phyloP scores from a whole-genome alignment of 2,888 invertebrate species.

The Folsomia manolachei region DNA sequence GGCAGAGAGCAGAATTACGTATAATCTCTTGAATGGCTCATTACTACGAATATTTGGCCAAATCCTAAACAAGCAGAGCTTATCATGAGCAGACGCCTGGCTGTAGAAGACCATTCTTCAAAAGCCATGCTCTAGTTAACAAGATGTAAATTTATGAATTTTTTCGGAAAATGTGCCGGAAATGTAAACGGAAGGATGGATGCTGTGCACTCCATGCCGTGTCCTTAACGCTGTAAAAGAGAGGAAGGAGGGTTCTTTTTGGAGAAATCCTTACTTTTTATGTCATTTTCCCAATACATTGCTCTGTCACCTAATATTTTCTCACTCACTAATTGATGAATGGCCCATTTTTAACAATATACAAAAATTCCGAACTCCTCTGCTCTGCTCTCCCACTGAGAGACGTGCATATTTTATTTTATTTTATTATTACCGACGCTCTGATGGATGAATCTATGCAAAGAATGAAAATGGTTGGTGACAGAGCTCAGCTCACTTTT shows the following conservation, averaged over 20 bases:
- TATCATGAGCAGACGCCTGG: background rate
- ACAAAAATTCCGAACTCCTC: background rate
- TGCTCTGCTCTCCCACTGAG: constrained; percentile 1
- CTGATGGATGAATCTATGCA: background rate
- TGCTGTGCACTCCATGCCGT: background rate
- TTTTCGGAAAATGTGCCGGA: background rate
- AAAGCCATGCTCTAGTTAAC: background rate
- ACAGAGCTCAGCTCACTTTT: background rate
- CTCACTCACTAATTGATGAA: background rate
- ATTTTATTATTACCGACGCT: too few relatives aligned
- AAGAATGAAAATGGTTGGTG: background rate
- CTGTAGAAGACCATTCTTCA: too few relatives aligned
- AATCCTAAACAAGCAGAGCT: background rate
- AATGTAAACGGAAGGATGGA: constrained; percentile 24
- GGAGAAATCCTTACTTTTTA: background rate
- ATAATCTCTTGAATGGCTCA: background rate
- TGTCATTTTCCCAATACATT: too few relatives aligned
- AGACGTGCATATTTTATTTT: constrained; percentile 2
- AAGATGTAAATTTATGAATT: constrained; percentile 2
- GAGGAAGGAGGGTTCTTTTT: background rate
- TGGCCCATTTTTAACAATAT: constrained; percentile 5
- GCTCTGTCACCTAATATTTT: background rate
- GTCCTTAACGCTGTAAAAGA: too few relatives aligned
- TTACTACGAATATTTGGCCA: background rate
- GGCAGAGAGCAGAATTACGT: too few relatives aligned